Conservation (phyloP, 2,113 vertebrate genomes). For the Hippopotamus amphibius region DNA sequence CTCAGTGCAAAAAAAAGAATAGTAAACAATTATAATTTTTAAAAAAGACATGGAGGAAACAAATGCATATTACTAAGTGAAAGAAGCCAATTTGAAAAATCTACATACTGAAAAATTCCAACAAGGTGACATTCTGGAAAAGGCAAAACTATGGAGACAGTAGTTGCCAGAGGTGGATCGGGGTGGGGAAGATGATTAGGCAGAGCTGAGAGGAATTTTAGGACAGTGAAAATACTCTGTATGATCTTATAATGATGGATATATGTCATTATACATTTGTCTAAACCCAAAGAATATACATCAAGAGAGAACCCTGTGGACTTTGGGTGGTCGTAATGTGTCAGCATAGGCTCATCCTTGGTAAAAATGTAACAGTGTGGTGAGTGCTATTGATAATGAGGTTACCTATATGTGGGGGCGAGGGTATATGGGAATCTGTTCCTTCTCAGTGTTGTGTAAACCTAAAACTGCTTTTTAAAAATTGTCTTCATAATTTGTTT, state of each 20-base stretch:
- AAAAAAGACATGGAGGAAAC: not conserved
- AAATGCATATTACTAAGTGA: not conserved
- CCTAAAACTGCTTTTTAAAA: not conserved
- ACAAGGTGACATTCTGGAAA: not conserved
- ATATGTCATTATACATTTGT: not conserved
- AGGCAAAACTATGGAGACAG: not conserved
- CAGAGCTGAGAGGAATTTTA: not conserved
- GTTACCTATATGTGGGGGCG: accelerated
- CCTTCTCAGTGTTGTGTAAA: not conserved
- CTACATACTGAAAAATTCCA: not conserved
- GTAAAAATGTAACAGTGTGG: not conserved
- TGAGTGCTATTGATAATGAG: not conserved
- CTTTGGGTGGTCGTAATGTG: not conserved
- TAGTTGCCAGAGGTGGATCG: not conserved
- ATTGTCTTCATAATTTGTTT: not conserved
- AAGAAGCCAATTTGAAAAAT: not conserved
- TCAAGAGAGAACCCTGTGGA: not conserved
- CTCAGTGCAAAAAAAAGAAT: not conserved
- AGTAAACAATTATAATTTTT: not conserved
- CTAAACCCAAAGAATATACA: not conserved
- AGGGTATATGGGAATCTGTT: not conserved
- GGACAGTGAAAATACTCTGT: not conserved
- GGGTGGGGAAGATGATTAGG: not conserved
- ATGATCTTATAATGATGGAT: not conserved
- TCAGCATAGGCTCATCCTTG: not conserved